Conservation (phyloP, 2,797 vertebrate species). For the Sebastes minor region DNA sequence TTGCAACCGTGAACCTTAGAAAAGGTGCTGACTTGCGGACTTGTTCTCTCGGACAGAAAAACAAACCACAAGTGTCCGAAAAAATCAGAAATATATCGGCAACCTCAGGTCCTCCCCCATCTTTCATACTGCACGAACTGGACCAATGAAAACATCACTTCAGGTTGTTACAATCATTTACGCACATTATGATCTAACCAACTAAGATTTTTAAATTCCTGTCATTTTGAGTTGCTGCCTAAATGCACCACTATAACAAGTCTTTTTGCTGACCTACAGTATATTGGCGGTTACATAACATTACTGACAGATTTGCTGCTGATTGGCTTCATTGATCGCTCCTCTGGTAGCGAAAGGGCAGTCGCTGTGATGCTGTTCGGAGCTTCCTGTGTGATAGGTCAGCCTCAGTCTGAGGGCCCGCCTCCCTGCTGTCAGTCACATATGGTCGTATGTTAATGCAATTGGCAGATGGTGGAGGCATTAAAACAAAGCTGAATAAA, state of each 20-base stretch:
- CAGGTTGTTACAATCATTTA: background rate
- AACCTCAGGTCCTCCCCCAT: background rate
- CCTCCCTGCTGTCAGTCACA: conserved; percentile 38
- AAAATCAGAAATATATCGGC: background rate
- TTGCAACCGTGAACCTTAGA: too few species aligned
- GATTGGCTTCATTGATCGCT: conserved; percentile 57
- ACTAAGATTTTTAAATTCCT: background rate
- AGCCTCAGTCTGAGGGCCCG: conserved; percentile 13
- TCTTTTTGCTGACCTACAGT: conserved; percentile 1
- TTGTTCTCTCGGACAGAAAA: background rate
- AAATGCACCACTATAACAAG: background rate
- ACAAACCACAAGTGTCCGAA: background rate
- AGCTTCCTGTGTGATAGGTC: conserved; percentile 48
- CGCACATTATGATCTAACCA: background rate
- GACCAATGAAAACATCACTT: background rate
- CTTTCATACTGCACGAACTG: background rate
- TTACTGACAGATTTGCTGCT: conserved; percentile 23
- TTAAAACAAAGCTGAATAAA: background rate
- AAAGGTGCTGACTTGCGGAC: background rate
- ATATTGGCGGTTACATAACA: conserved; percentile 29
- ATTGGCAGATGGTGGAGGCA: background rate
- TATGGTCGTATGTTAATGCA: background rate
- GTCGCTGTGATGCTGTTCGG: background rate
- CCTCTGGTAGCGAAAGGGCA: conserved; percentile 21
- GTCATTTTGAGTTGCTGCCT: background rate